A percentile compares a stretch with the other conserved stretches of the same genome.
These are phyloP conservation scores for Oceanodroma tethys DNA, from an alignment of 2,113 vertebrate genomes.

Conservation along the genomic window DNA sequence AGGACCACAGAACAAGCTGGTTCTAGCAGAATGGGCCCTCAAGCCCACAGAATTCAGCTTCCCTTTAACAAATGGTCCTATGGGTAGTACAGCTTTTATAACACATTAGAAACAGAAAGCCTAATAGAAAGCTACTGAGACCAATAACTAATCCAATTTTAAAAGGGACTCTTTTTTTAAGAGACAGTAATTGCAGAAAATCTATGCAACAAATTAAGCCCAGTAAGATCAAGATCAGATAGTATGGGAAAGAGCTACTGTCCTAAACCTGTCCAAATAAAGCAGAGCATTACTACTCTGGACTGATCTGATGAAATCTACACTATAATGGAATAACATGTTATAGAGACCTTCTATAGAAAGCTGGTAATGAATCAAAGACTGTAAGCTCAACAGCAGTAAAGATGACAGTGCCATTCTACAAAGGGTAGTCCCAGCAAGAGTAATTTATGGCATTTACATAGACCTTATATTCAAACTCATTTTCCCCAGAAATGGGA, in stretches of 20 bases:
- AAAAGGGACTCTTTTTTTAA: neutral
- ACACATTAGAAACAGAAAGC: neutral
- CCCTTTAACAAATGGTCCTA: neutral
- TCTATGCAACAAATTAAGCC: neutral
- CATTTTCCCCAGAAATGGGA: neutral
- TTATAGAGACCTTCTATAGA: neutral
- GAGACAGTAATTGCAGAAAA: neutral
- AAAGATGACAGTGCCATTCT: neutral
- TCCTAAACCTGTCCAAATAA: neutral
- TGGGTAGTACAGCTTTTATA: neutral
- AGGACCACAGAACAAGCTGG: neutral
- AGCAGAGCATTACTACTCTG: neutral
- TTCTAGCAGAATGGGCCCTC: neutral
- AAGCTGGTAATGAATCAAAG: neutral
- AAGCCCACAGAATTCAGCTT: too few relatives aligned
- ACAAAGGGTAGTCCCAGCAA: neutral
- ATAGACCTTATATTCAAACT: neutral
- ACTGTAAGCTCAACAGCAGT: neutral
- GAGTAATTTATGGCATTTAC: neutral
- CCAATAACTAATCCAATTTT: neutral
- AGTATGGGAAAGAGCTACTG: neutral
- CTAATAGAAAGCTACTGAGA: neutral
- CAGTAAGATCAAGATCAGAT: neutral
- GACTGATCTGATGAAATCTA: neutral
- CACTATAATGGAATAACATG: neutral